Evolutionary conservation across 1,140 invertebrate genomes (phyloP).

Genomic region (Hypothenemus hampei): DNA sequence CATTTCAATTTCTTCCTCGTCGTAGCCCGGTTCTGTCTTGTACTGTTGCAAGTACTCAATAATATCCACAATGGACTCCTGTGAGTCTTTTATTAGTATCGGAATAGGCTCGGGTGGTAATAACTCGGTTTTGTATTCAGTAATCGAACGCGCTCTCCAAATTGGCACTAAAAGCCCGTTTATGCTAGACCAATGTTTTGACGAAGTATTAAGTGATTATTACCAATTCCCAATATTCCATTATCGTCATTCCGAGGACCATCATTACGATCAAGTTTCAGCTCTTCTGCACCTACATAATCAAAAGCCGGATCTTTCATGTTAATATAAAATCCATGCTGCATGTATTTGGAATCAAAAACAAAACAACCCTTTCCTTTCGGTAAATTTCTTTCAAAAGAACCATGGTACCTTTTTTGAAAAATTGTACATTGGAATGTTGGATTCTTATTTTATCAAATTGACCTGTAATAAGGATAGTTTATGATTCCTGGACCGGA

Average conservation of each 20-base stretch:
- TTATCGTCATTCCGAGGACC: constrained; percentile 27
- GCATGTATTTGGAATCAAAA: constrained; percentile 61
- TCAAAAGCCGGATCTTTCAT: constrained; percentile 50
- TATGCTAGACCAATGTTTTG: neutral
- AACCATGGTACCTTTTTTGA: constrained; percentile 63
- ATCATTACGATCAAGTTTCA: constrained; percentile 41
- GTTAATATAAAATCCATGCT: constrained; percentile 59
- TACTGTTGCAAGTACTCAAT: constrained; percentile 43
- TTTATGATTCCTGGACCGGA: constrained; percentile 63
- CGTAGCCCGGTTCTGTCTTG: constrained; percentile 35
- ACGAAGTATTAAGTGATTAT: constrained; percentile 20
- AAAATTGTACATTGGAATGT: constrained; percentile 34
- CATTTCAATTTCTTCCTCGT: constrained; percentile 33
- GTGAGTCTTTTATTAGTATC: constrained; percentile 55
- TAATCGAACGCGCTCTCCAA: constrained; percentile 61
- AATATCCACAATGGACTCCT: constrained; percentile 44
- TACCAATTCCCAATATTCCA: constrained; percentile 36
- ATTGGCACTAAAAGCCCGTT: constrained; percentile 46
- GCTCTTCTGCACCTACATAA: constrained; percentile 48
- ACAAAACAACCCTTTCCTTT: constrained; percentile 62
- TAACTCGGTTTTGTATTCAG: constrained; percentile 58
- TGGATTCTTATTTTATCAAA: neutral
- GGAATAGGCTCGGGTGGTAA: constrained; percentile 61
- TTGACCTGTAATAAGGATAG: constrained; percentile 48
- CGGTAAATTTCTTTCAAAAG: constrained; percentile 58